Evolutionary conservation across 92 coral and sea anemone species (phyloP), one percentile per base, ranked within the genome.

Genomic region (Porites lobata): DNA sequence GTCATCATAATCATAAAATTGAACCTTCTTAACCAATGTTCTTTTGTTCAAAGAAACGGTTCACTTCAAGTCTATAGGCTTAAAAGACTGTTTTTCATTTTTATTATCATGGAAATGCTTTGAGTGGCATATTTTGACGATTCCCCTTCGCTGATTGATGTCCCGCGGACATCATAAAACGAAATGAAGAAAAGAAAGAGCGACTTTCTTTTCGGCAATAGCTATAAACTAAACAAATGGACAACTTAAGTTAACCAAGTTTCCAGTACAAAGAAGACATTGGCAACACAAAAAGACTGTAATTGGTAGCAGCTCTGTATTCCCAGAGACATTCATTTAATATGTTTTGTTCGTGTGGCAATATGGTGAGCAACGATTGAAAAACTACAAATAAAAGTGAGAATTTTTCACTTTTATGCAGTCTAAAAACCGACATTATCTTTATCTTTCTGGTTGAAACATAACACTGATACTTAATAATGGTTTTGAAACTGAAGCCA

Each of bases 291-390:
- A 67, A 76, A 56, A 56, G 15, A 19, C 13, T 56, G 32, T 68
- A 81, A 68, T 69, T 81, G 24, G 1, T 2, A 2, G 10, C 85
- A 69, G 67, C 76, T 69, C 69, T 69, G 75, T 47, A 15, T 65
- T 69, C 17, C 12, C 51, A 13, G 50, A 20, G 15, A 15, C 12
- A 43, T 38, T 21, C 11, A 61, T 18, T 21, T 18, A 79, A 65
- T 66, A 24, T 66, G 51, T 2, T 50, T 9, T 17, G 8, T 67
- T 7, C 59, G 50, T 59, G 8, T 0, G 26, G 53, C 76, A 67
- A 68, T 17, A 67, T 38, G 53, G 53, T 54, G 2, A 53, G 47
- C 20, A 22, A n/a, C 3, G 1, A 2, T 56, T 56, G 59, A 56
- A 56, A 56, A 10, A 56, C 61, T 56, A 14, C 15, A 14, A 56